Base-by-base conservation (phyloP, 2,888 invertebrate species). In the Hymenopus coronatus region DNA sequence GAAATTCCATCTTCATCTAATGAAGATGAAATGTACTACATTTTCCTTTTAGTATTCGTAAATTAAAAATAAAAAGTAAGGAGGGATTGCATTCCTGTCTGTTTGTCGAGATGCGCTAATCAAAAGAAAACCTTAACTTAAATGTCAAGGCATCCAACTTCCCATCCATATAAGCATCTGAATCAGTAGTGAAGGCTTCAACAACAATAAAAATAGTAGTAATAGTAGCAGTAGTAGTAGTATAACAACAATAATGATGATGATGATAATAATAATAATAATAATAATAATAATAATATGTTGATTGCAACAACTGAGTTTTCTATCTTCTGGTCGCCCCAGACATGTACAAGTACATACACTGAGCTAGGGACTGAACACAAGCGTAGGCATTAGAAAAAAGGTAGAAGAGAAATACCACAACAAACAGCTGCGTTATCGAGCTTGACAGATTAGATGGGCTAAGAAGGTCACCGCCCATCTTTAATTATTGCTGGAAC, bases 401-500 rank as follows among this genome's bases (percentile, higher is more conserved):
- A 70, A 70, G 54, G 25, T 4, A 14, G 20, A 70, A 70, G 54
- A 70, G 54, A 70, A 70, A 70, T 70, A 70, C 54, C 54, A 70
- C 54, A 70, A 70, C 54, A 70, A 70, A 70, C 54, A 70, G 54
- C 54, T 70, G 54, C 54, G 54, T 70, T 25, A 86, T 54, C 81
- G 86, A 81, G 70, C 30, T 30, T 28, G 86, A 81, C 86, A 86
- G 86, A 81, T 86, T 86, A 86, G 86, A 30, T 28, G 54, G 33
- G 82, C 33, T 12, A 87, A 87, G 33, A n/a, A 82, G 87, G 87
- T 87, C 82, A 82, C 87, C 27, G 12, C 81, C 87, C 87, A 87
- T 87, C 33, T 82, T 87, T 82, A 87, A 87, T 87, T 87, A 87
- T 33, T 87, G 33, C 54, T 86, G 82, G 25, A 82, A 87, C 82